phyloP scores from a whole-genome alignment of 2,797 vertebrate species.

The Lycodopsis pacificus region DNA sequence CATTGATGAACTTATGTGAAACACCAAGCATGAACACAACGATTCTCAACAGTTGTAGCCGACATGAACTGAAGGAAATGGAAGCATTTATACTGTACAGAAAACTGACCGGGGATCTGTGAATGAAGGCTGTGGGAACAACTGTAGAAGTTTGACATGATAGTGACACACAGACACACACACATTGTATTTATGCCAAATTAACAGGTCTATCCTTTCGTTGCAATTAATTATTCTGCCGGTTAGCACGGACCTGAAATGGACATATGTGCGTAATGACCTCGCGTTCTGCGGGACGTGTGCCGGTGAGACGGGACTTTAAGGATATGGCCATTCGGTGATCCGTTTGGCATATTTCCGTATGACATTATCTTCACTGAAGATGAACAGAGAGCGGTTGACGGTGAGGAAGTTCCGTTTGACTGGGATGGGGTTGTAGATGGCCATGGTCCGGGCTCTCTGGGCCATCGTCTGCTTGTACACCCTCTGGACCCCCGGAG shows the following conservation, averaged over 20 bases:
- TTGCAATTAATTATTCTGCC: not conserved
- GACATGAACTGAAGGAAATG: not conserved
- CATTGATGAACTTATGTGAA: not conserved
- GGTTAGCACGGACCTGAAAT: constrained; percentile 4
- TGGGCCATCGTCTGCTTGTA: constrained; percentile 98
- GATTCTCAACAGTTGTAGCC: not conserved
- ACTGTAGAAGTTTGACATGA: constrained; percentile 25
- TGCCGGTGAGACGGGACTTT: not conserved
- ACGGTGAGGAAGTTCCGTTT: constrained; percentile 96
- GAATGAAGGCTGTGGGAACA: not conserved
- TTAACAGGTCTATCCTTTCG: fast-evolving
- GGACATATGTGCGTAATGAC: not conserved
- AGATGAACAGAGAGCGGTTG: constrained; percentile 98
- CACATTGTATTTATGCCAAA: not conserved
- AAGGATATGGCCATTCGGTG: constrained; percentile 99
- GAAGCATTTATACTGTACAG: not conserved
- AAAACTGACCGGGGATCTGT: not conserved
- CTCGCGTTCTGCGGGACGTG: not conserved
- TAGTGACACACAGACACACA: not conserved
- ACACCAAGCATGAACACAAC: not conserved
- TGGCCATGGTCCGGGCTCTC: constrained; percentile 96
- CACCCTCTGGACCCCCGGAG: constrained; percentile 87
- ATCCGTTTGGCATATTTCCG: constrained; percentile 99
- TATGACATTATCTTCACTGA: constrained; percentile 98
- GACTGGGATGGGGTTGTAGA: constrained; percentile 98